phyloP scores from a whole-genome alignment of 2,113 vertebrate species.

The Sclerurus mexicanus region DNA sequence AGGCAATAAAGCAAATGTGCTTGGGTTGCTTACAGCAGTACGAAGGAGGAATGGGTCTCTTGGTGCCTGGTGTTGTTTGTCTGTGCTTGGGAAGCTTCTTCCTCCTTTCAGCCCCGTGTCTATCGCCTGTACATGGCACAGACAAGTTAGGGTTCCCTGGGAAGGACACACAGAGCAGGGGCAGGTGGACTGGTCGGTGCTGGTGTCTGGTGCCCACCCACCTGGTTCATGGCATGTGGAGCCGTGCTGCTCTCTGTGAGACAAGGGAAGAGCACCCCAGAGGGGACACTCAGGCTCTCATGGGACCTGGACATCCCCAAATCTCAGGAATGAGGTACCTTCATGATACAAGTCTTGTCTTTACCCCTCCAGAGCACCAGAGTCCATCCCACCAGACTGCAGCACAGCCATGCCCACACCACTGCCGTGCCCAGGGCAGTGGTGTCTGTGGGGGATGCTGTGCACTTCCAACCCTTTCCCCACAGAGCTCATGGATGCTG shows the following conservation, averaged over 20 bases:
- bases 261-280: neutral
- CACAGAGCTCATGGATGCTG: neutral
- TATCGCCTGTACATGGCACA: fast-evolving
- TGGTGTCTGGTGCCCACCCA: neutral
- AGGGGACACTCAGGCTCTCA: fast-evolving
- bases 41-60: neutral
- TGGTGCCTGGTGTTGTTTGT: neutral
- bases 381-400: neutral
- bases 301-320: fast-evolving
- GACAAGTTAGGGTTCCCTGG: neutral
- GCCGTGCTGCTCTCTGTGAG: fast-evolving
- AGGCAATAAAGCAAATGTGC: conserved; percentile 26
- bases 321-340: too few relatives aligned
- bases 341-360: fast-evolving
- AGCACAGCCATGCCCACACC: neutral
- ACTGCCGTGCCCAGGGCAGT: fast-evolving
- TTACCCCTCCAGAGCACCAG: neutral
- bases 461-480: fast-evolving
- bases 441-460: too few relatives aligned
- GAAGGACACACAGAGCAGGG: neutral
- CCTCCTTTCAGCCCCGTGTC: neutral
- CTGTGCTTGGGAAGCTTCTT: neutral
- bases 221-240: fast-evolving
- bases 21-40: conserved; percentile 14
- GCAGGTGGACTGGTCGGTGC: fast-evolving